Base-by-base conservation (phyloP, 2,888 invertebrate genomes). In the Drosophila nr. medialis region DNA sequence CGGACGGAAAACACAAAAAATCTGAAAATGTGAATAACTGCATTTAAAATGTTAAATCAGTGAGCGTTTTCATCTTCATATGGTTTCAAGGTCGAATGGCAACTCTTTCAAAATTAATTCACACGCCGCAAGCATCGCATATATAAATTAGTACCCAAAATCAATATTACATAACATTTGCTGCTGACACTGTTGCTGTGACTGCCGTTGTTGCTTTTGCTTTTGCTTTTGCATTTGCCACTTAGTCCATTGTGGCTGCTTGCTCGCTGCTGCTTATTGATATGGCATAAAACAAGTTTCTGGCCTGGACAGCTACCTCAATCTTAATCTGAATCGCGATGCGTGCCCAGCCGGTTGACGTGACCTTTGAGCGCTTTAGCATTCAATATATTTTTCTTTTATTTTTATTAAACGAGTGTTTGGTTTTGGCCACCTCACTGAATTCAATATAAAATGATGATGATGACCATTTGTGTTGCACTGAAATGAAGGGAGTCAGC, bases 281-380 rank as follows among this genome's bases (percentile, higher is more conserved):
- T 72, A 67, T 75, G 66, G 40, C 65, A 42, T 63, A 70, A 84
- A 86, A 89, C 85, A 38, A 27, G 85, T 86, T 86, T 85, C 53
- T 67, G 69, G 48, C 36, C 34, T 21, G 67, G 48, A 48, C 66
- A 38, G 67, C 51, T 18, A 42, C 8, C 40, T 59, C 27, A 50
- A 34, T 54, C 64, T 53, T 49, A 51, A 64, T 54, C 38, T 45
- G 51, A 30, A 69, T 74, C 70, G 64, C 74, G 54, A 67, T 89
- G 87, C 89, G 82, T 86, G 80, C 61, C 54, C 81, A 80, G 83
- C 86, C 79, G 85, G 87, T 89, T 84, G 77, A 58, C 42, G 59
- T 90, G 86, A 90, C 86, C 86, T 87, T 87, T 90, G 87, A 79
- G 81, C 48, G 81, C 63, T 70, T 86, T 73, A 83, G 77, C 75